Evolutionary conservation across 2,113 vertebrate genomes (phyloP).

Genomic region (Neomonachus schauinslandi): DNA sequence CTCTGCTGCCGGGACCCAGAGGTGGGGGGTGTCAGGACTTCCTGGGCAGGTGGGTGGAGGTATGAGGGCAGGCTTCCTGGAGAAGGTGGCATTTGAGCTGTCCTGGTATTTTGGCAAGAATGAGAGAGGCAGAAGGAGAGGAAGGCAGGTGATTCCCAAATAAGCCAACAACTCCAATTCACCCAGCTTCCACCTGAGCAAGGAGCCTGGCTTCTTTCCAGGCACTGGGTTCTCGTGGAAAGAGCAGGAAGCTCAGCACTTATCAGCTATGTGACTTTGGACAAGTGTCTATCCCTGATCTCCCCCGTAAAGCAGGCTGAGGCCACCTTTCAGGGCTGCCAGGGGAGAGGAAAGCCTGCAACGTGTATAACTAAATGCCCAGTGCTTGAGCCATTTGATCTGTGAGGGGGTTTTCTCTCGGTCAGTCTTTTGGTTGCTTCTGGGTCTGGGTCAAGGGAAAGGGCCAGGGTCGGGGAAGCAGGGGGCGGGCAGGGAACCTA

Average conservation of each 20-base stretch:
- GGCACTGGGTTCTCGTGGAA: not conserved
- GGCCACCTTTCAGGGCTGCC: not conserved
- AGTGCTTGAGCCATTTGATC: not conserved
- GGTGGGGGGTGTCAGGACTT: not conserved
- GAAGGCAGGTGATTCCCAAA: not conserved
- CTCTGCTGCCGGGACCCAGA: not conserved
- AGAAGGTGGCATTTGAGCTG: not conserved
- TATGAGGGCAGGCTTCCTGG: constrained; percentile 19
- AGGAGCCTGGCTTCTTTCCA: not conserved
- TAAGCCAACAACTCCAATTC: not conserved
- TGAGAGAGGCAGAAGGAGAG: not conserved
- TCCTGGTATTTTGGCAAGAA: not conserved
- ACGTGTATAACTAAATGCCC: not conserved
- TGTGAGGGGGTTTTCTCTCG: not conserved
- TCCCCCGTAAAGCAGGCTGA: not conserved
- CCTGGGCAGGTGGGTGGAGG: not conserved
- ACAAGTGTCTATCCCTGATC: not conserved
- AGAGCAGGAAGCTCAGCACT: not conserved
- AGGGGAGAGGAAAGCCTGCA: not conserved
- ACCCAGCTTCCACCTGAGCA: not conserved
- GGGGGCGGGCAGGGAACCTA: not conserved
- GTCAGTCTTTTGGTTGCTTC: not conserved
- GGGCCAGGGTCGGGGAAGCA: not conserved
- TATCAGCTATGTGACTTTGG: not conserved
- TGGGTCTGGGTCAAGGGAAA: constrained; percentile 1